phyloP scores from a whole-genome alignment of 2,797 vertebrate genomes.

The Enteromius paludinosus region DNA sequence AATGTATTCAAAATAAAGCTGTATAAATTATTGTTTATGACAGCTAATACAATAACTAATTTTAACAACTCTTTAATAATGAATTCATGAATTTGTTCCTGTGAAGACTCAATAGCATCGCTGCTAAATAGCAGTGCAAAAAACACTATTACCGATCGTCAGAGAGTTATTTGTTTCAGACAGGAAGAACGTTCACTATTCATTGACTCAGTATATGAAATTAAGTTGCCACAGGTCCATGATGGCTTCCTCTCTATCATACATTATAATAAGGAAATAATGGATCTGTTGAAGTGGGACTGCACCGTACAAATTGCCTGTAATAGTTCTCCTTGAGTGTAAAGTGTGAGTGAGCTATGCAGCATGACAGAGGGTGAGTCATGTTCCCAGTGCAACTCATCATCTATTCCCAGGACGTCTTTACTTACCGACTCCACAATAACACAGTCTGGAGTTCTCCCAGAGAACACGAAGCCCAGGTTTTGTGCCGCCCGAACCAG shows the following conservation, averaged over 20 bases:
- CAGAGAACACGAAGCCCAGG: constrained; percentile 93
- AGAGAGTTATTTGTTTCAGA: background rate
- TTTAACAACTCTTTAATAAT: too few species aligned
- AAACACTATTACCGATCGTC: background rate
- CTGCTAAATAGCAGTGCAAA: background rate
- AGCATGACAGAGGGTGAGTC: constrained; percentile 42
- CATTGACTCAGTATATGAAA: background rate
- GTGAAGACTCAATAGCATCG: background rate
- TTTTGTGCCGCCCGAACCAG: constrained; percentile 92
- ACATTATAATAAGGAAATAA: constrained; percentile 40
- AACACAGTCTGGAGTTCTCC: constrained; percentile 93
- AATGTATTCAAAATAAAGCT: too few species aligned
- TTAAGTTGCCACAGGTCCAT: constrained; percentile 11
- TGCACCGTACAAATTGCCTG: constrained; percentile 20
- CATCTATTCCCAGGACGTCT: constrained; percentile 34
- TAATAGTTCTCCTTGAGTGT: constrained; percentile 40
- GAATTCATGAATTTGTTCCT: too few species aligned
- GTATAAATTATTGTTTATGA: too few species aligned
- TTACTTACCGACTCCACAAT: constrained; percentile 88
- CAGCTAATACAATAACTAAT: too few species aligned
- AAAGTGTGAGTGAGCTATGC: constrained; percentile 38
- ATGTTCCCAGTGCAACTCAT: constrained; percentile 34
- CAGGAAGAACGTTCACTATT: background rate
- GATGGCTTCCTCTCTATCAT: constrained; percentile 30
- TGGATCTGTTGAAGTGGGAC: constrained; percentile 26